Percentiles rank a stretch among this genome's conserved stretches.
Evolutionary conservation across 2,797 vertebrate genomes (phyloP).

Genomic region (Nothura maculosa): DNA sequence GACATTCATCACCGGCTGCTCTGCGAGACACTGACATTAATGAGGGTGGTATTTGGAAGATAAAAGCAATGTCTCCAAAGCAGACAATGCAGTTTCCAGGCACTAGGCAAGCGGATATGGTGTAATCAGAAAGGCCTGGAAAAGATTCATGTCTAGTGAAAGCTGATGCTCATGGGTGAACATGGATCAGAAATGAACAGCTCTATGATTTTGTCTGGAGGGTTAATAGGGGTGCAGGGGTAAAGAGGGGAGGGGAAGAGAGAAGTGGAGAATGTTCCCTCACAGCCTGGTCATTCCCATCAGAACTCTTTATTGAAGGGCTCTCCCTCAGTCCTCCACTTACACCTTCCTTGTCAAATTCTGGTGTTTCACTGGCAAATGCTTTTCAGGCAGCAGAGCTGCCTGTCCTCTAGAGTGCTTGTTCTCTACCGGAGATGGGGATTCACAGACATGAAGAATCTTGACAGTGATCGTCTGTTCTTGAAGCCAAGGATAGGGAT

Average conservation of each 20-base stretch:
- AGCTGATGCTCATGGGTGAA: neutral
- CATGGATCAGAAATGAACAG: slow-evolving; percentile 15
- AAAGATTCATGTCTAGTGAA: neutral
- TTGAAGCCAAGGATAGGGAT: slow-evolving; percentile 21
- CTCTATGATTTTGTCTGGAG: neutral
- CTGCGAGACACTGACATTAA: slow-evolving; percentile 41
- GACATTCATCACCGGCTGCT: slow-evolving; percentile 44
- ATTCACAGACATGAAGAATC: slow-evolving; percentile 44
- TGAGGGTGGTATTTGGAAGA: slow-evolving; percentile 65
- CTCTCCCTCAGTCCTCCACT: slow-evolving; percentile 53
- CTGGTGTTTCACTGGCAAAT: slow-evolving; percentile 49
- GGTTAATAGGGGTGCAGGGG: neutral
- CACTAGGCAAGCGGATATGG: neutral
- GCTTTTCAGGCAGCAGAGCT: slow-evolving; percentile 40
- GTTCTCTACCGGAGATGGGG: slow-evolving; percentile 30
- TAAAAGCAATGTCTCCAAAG: slow-evolving; percentile 57
- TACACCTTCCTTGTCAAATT: slow-evolving; percentile 64
- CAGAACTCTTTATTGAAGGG: slow-evolving; percentile 31
- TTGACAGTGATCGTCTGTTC: slow-evolving; percentile 43
- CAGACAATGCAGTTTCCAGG: slow-evolving; percentile 43
- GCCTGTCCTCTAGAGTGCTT: neutral
- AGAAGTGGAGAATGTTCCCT: neutral
- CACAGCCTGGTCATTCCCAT: slow-evolving; percentile 32
- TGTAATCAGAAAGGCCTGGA: slow-evolving; percentile 36
- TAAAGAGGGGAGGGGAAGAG: no score